A percentile compares a stretch with the other conserved stretches of the same genome.
phyloP scores from a whole-genome alignment of 23 tunicate species.

The Trididemnum nubilum region DNA sequence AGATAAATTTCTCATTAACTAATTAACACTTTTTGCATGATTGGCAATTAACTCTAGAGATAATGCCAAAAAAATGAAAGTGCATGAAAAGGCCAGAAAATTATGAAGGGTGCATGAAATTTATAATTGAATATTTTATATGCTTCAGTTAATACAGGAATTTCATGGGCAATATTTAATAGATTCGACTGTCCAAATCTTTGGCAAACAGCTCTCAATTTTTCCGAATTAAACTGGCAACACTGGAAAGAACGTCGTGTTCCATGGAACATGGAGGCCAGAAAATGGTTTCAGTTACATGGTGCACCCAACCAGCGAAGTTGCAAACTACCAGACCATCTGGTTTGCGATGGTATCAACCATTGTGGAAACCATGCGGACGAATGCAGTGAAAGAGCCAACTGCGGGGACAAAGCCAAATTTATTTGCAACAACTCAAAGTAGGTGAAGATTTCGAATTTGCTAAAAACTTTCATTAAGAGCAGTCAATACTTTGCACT shows the following conservation, averaged over 20 bases:
- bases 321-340: slow-evolving; percentile 25
- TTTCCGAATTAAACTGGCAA: not conserved
- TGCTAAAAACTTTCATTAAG: not conserved
- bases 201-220: not conserved
- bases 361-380: slow-evolving; percentile 91
- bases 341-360: slow-evolving; percentile 83
- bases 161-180: too few species aligned
- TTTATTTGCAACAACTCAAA: slow-evolving; percentile 65
- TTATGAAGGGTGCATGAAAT: too few species aligned
- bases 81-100: too few species aligned
- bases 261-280: not conserved
- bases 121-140: too few species aligned
- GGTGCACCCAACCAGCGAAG: not conserved
- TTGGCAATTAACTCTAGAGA: too few species aligned
- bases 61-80: too few species aligned
- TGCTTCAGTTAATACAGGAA: too few species aligned
- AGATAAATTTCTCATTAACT: too few species aligned
- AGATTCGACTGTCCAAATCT: not conserved
- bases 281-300: not conserved
- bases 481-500: not conserved
- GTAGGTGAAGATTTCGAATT: too few species aligned
- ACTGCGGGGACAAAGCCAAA: slow-evolving; percentile 36
- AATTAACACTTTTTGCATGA: too few species aligned
- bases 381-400: slow-evolving; percentile 45
- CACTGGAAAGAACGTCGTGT: slow-evolving; percentile 15